Percentiles rank a stretch among this genome's conserved stretches.
These are phyloP conservation scores for Pipra filicauda DNA, from an alignment of 2,113 vertebrate species.

Conservation along the genomic window DNA sequence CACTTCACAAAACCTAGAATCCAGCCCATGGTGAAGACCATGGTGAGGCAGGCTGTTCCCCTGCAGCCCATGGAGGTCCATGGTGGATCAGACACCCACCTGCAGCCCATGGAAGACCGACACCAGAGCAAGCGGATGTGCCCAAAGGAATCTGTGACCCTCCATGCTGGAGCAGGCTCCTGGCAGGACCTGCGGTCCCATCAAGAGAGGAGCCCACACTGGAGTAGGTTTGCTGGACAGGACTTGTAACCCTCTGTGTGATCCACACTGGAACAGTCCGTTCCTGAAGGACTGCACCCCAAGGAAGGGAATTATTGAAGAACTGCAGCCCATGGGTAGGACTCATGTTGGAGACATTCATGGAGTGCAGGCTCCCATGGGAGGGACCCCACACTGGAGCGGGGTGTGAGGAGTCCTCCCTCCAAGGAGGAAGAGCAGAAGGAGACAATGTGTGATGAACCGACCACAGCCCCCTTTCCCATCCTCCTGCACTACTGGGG, in stretches of 20 bases:
- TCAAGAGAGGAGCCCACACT: background rate
- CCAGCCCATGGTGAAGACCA: background rate
- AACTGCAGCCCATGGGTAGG: background rate
- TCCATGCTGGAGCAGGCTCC: background rate
- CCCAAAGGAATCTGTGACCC: background rate
- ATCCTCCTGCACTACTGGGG: too few species aligned
- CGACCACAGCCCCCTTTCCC: background rate
- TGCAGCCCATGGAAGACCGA: background rate
- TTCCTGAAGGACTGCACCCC: background rate
- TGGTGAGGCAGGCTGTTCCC: background rate
- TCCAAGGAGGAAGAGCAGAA: background rate
- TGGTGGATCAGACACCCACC: background rate
- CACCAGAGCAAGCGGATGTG: background rate
- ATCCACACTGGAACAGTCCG: background rate
- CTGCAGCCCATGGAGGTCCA: too few species aligned
- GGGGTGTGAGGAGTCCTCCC: background rate
- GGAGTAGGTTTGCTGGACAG: background rate
- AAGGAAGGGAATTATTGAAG: background rate
- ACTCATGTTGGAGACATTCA: fast-evolving
- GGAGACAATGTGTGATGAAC: background rate
- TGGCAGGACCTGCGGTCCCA: background rate
- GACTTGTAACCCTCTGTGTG: too few species aligned
- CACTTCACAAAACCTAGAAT: background rate
- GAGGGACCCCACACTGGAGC: background rate
- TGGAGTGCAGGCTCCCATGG: background rate